Evolutionary conservation across 1,140 invertebrate genomes (phyloP).

Genomic region (Bombus sylvicola): DNA sequence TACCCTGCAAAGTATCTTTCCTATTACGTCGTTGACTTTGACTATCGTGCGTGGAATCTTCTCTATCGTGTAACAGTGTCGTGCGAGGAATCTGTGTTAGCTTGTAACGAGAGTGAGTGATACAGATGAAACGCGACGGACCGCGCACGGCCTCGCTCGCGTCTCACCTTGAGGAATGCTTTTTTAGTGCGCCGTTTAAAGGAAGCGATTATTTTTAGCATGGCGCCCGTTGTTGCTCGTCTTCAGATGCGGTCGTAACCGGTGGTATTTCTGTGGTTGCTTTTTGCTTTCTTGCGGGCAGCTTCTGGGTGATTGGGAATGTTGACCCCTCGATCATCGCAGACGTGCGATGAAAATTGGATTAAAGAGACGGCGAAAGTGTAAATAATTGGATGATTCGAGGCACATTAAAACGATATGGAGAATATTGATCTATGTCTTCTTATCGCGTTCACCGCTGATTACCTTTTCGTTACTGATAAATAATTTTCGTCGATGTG

Average conservation of each 20-base stretch:
- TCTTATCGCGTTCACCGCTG: neutral
- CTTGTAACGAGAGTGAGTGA: neutral
- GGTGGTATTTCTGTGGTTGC: neutral
- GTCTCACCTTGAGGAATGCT: constrained; percentile 8
- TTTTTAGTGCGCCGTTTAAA: neutral
- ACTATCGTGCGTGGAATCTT: neutral
- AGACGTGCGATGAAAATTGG: neutral
- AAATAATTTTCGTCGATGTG: no score
- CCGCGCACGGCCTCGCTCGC: neutral
- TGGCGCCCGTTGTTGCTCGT: neutral
- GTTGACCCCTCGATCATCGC: neutral
- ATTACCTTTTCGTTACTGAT: neutral
- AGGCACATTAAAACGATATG: neutral
- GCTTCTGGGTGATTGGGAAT: neutral
- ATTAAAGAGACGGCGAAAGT: neutral
- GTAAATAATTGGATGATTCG: neutral
- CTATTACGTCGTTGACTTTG: neutral
- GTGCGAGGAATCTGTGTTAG: neutral
- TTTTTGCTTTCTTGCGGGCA: neutral
- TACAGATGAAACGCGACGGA: neutral
- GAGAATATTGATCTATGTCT: neutral
- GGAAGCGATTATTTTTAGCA: constrained; percentile 28
- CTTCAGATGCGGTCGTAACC: neutral
- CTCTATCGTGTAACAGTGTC: neutral
- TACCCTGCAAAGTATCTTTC: neutral